phyloP scores from a whole-genome alignment of 53 echinoderm and acorn worm genomes.

The Crossaster papposus region DNA sequence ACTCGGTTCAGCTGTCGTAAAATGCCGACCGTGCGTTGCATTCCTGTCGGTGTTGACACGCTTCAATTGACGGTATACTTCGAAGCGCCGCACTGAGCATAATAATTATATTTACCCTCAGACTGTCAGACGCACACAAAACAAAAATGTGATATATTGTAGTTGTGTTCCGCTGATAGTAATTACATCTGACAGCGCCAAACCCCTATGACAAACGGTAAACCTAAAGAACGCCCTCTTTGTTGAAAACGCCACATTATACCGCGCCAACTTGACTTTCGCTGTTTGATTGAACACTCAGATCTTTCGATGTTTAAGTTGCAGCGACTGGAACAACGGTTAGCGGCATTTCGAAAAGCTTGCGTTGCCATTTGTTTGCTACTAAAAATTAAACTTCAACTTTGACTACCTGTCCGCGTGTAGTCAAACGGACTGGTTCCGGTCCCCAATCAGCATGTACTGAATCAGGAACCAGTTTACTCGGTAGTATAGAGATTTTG shows the following conservation, averaged over 20 bases:
- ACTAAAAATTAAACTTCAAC: no score
- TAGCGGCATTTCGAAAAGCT: neutral
- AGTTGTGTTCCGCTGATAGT: neutral
- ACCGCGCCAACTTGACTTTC: neutral
- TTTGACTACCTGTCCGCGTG: no score
- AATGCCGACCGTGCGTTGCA: constrained; percentile 22
- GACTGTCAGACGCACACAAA: neutral
- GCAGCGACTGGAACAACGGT: neutral
- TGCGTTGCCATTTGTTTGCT: no score
- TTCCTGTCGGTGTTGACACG: neutral
- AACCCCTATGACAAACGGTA: neutral
- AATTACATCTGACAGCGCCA: neutral
- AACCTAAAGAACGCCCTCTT: constrained; percentile 48
- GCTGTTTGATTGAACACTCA: neutral
- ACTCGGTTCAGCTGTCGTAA: constrained; percentile 1
- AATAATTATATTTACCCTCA: no score
- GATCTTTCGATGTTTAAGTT: neutral
- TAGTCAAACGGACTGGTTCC: no score
- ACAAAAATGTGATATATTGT: neutral
- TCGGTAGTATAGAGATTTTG: no score
- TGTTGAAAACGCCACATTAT: neutral
- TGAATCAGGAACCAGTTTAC: no score
- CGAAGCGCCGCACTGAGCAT: neutral
- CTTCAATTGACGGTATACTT: no score
- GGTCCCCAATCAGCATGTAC: no score